Percentiles rank a stretch among this genome's conserved stretches.
These are phyloP conservation scores for Xyrichtys novacula DNA, from an alignment of 2,797 vertebrate species.

Conservation along the genomic window DNA sequence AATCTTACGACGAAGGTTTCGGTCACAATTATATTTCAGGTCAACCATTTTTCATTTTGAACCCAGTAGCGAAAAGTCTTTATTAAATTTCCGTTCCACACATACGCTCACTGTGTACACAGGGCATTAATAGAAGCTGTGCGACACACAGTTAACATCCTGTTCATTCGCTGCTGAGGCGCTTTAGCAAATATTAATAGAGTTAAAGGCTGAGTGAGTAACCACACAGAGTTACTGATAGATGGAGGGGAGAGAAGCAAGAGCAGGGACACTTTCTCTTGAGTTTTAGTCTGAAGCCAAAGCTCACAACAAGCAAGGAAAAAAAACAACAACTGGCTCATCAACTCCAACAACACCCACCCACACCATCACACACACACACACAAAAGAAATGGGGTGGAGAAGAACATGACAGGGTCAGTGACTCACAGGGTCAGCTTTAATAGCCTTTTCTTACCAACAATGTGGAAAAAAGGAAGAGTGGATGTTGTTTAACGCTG, in stretches of 20 bases:
- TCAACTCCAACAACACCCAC: conserved; percentile 30
- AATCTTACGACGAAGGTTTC: conserved; percentile 1
- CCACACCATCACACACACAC: conserved; percentile 21
- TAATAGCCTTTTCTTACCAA: conserved; percentile 11
- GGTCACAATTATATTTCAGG: not conserved
- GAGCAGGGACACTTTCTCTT: conserved; percentile 56
- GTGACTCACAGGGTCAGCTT: not conserved
- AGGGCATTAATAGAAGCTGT: conserved; percentile 29
- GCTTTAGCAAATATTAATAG: conserved; percentile 63
- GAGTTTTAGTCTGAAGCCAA: conserved; percentile 35
- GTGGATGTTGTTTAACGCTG: not conserved
- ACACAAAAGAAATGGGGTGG: not conserved
- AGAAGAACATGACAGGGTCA: not conserved
- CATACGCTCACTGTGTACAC: conserved; percentile 25
- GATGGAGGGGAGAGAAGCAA: conserved; percentile 29
- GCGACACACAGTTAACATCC: conserved; percentile 44
- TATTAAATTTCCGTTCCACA: conserved; percentile 38
- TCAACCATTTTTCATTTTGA: not conserved
- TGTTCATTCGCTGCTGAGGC: conserved; percentile 50
- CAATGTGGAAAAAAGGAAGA: conserved; percentile 17
- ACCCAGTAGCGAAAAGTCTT: not conserved
- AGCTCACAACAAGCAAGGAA: conserved; percentile 15
- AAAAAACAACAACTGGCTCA: conserved; percentile 62
- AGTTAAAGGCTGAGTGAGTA: conserved; percentile 75
- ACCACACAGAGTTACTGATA: conserved; percentile 58